Base-by-base conservation (phyloP, 1,140 invertebrate species). In the Drosophila teissieri region DNA sequence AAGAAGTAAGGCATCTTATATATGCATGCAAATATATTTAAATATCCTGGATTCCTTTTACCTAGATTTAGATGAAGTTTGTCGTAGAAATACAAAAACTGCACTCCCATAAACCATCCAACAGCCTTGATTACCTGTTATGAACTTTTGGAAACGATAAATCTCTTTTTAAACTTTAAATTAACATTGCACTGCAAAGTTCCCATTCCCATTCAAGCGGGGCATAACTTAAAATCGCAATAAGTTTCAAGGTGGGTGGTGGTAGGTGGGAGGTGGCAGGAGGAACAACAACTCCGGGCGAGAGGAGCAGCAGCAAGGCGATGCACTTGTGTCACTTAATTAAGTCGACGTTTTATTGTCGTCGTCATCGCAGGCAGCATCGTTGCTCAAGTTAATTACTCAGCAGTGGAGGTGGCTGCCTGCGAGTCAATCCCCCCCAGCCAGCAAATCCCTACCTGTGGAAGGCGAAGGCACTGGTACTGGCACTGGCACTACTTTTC, bases 241-340 rank as follows among this genome's bases (percentile, higher is more conserved):
- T 39, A 49, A 24, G 10, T 34, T 27, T 31, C 11, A 36, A 27
- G 31, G 55, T n/a, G 24, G 27, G 39, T 10, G 42, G 14, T 4
- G 12, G 14, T 0, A 19, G 31, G 55, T n/a, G 24, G 27, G 39
- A 15, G 42, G 14, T 4, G 36, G 12, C 2, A 15, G 51, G 14
- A 31, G 17, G 19, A 40, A 40, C 49, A 54, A 73, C 36, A 77
- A 54, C 49, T 27, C n/a, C 36, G 1, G 44, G 56, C 42, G 42
- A 17, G 34, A 63, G 34, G 19, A 46, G 27, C 55, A 58, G 68
- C 53, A 84, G 77, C 67, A 73, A 56, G n/a, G 44, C 46, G 39
- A 39, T 73, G 84, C 84, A 88, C 84, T 88, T 84, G 84, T 83
- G 84, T 84, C 84, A 88, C 84, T 89, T 88, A 88, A 88, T 89